Evolutionary conservation across 2,113 vertebrate genomes (phyloP).

Genomic region (Dendrocopos noguchii): DNA sequence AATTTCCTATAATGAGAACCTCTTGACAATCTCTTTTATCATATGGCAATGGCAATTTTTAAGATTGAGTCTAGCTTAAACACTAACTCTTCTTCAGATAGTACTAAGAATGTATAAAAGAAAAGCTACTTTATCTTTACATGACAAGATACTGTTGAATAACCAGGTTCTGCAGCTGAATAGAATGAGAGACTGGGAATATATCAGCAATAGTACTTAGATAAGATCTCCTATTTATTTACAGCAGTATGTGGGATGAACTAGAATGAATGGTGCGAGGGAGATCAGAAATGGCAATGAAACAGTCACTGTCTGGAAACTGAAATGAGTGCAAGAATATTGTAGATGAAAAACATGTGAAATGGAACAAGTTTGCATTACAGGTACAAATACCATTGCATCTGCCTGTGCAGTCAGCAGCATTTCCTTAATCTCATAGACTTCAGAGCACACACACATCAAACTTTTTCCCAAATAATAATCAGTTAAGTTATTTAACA

Average conservation of each 20-base stretch:
- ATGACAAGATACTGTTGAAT: background rate
- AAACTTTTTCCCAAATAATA: background rate
- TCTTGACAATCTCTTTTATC: background rate
- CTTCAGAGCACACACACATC: background rate
- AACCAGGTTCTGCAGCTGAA: background rate
- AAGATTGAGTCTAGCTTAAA: background rate
- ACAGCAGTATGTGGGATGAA: background rate
- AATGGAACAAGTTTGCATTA: background rate
- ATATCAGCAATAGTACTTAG: background rate
- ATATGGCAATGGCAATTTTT: background rate
- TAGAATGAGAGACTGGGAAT: background rate
- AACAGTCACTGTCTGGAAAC: background rate
- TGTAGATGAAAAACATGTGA: background rate
- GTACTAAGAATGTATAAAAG: background rate
- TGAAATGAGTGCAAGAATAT: background rate
- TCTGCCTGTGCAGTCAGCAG: background rate
- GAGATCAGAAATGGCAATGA: background rate
- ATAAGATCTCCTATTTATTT: background rate
- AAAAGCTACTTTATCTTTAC: background rate
- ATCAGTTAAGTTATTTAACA: background rate
- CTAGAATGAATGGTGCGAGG: background rate
- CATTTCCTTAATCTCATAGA: background rate
- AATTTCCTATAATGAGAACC: background rate
- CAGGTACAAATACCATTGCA: background rate
- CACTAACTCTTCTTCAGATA: background rate